Evolutionary conservation across 2,888 invertebrate genomes (phyloP).

Genomic region (Drosophila atroscutellata): DNA sequence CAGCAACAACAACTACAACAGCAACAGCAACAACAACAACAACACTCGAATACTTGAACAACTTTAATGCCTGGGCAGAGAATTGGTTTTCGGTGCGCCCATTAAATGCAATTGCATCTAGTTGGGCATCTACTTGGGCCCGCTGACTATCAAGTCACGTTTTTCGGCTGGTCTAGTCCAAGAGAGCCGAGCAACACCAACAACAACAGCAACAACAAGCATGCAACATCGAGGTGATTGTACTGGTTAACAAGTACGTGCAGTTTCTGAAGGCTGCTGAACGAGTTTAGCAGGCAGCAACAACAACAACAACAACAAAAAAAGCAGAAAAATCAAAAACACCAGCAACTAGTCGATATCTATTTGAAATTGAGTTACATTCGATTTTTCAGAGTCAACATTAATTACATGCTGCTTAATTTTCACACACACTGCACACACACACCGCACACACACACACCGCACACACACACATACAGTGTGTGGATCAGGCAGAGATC

Average conservation of each 20-base stretch:
- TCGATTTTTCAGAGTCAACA: constrained; percentile 78
- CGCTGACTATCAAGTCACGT: constrained; percentile 66
- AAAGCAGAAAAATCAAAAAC: not conserved
- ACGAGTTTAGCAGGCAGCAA: constrained; percentile 60
- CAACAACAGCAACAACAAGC: constrained; percentile 1
- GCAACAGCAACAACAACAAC: constrained; percentile 31
- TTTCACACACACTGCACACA: constrained; percentile 45
- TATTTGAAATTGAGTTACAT: constrained; percentile 73
- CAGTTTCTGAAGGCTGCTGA: constrained; percentile 77
- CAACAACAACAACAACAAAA: not conserved
- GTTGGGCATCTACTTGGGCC: constrained; percentile 55
- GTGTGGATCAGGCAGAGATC: constrained; percentile 1
- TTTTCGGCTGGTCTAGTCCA: constrained; percentile 56
- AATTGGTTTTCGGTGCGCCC: constrained; percentile 64
- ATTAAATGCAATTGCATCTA: constrained; percentile 78
- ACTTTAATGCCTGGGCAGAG: constrained; percentile 53
- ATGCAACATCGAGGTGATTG: constrained; percentile 64
- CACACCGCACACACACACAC: constrained; percentile 17
- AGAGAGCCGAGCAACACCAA: constrained; percentile 13
- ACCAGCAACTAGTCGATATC: constrained; percentile 43
- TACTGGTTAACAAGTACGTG: constrained; percentile 74
- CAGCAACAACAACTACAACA: constrained; percentile 36
- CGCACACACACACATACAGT: not conserved
- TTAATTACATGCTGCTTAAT: constrained; percentile 74
- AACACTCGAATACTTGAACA: constrained; percentile 36